phyloP scores from a whole-genome alignment of 1,140 invertebrate species.

The Lerema accius region DNA sequence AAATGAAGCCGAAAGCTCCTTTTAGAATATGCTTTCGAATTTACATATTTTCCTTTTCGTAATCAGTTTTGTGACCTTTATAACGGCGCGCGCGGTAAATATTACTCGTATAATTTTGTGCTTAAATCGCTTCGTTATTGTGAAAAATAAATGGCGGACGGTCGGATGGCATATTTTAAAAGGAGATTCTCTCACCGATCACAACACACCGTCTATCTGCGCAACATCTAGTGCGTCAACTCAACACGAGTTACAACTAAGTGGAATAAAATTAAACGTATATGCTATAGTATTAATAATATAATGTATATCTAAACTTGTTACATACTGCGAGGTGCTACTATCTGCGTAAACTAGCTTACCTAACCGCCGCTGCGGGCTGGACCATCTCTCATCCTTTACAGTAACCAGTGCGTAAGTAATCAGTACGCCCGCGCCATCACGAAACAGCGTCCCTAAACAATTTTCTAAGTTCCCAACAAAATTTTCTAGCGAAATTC shows the following conservation, averaged over 20 bases:
- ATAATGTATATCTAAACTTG: slow-evolving; percentile 55
- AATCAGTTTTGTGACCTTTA: slow-evolving; percentile 63
- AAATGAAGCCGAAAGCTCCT: slow-evolving; percentile 68
- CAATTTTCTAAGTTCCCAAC: background rate
- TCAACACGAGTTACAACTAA: slow-evolving; percentile 70
- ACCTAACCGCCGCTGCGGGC: slow-evolving; percentile 37
- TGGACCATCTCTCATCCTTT: too few species aligned
- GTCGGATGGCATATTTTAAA: slow-evolving; percentile 54
- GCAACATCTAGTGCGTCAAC: slow-evolving; percentile 60
- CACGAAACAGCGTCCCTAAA: background rate
- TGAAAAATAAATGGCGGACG: slow-evolving; percentile 7
- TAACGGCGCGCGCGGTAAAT: slow-evolving; percentile 34
- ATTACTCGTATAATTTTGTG: slow-evolving; percentile 42
- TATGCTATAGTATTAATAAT: slow-evolving; percentile 45
- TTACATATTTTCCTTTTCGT: slow-evolving; percentile 36
- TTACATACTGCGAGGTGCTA: slow-evolving; percentile 74
- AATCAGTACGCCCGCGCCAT: too few species aligned
- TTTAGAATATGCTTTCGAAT: slow-evolving; percentile 56
- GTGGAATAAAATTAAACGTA: slow-evolving; percentile 73
- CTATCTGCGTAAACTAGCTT: slow-evolving; percentile 58
- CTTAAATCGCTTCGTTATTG: slow-evolving; percentile 23
- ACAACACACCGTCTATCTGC: slow-evolving; percentile 51
- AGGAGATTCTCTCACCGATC: slow-evolving; percentile 52
- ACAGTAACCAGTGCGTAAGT: slow-evolving; percentile 23
- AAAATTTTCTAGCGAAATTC: background rate